Evolutionary conservation across 2,797 vertebrate genomes (phyloP), one percentile per base, ranked within the genome.

Genomic region (Coregonus ussuriensis): DNA sequence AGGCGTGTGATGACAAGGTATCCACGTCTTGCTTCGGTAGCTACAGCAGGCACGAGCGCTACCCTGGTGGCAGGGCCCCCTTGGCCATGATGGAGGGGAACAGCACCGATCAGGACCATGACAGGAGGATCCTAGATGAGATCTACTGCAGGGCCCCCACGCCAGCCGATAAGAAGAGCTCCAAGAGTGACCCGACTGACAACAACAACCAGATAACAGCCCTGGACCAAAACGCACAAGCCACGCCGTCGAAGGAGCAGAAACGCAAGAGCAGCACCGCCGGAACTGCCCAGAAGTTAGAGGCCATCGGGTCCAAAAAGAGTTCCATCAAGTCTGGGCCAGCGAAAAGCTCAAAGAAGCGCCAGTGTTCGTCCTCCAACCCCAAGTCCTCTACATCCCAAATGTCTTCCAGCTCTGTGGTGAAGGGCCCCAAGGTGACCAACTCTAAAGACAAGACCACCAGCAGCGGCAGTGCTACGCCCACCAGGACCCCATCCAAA

Each of bases 131-230:
- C 29, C 74, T 93, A 0, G 92, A 91, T 4, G 95, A 96, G 76
- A 85, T 91, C 18, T 94, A 92, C 82, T 91, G 90, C 82, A 95
- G 93, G 81, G 94, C 89, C 79, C 91, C 93, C 11, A 90, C 90
- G 35, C 96, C 94, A 29, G 82, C 91, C 11, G 96, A 96, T n/a
- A 93, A 90, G 86, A 94, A 86, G 84, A 84, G 85, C 82, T 74
- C 91, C 4, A 89, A 95, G 83, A 91, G 93, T 5, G 96, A 97
- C 79, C 90, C 95, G 1, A 93, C 95, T 25, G 97, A 98, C 86
- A 98, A 97, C 93, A 99, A 98, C 93, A 98, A 98, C 88, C 96
- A 97, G 88, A 96, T 97, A 0, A 95, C 96, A 72, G 96, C 96
- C 75, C 89, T 96, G 75, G 97, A 98, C 87, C 96, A 97, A 93